A percentile compares a stretch with the other conserved stretches of the same genome.
Conservation (phyloP, 2,113 vertebrate genomes). For the Emydura subglobosa region DNA sequence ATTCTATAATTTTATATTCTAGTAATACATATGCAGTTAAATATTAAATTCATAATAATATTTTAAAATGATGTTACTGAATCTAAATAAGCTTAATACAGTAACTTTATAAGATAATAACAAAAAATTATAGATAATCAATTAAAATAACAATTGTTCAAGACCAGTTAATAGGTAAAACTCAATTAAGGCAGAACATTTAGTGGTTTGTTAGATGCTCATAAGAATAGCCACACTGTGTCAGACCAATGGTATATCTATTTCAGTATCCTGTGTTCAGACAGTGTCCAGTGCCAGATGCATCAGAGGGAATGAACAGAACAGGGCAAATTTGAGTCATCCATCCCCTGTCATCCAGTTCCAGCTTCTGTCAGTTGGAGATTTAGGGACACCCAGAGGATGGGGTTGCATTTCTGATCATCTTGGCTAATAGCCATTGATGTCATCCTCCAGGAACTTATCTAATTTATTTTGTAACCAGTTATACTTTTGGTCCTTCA, state of each 20-base stretch:
- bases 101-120: background rate
- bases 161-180: background rate
- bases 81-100: background rate
- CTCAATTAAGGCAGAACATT: background rate
- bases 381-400: background rate
- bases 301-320: background rate
- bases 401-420: background rate
- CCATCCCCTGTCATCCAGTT: background rate
- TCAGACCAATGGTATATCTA: no score
- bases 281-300: no score
- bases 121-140: background rate
- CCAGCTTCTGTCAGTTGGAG: background rate
- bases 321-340: background rate
- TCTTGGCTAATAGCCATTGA: background rate
- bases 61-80: background rate
- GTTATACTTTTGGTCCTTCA: background rate
- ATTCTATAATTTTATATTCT: background rate
- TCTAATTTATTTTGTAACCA: background rate
- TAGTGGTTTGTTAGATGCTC: background rate
- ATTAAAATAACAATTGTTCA: background rate
- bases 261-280: no score
- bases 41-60: background rate
- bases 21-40: background rate
- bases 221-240: no score
- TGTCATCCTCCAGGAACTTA: background rate